A percentile compares a stretch with the other conserved stretches of the same genome.
Conservation (phyloP, 2,797 vertebrate genomes). For the Limnodromus scolopaceus region DNA sequence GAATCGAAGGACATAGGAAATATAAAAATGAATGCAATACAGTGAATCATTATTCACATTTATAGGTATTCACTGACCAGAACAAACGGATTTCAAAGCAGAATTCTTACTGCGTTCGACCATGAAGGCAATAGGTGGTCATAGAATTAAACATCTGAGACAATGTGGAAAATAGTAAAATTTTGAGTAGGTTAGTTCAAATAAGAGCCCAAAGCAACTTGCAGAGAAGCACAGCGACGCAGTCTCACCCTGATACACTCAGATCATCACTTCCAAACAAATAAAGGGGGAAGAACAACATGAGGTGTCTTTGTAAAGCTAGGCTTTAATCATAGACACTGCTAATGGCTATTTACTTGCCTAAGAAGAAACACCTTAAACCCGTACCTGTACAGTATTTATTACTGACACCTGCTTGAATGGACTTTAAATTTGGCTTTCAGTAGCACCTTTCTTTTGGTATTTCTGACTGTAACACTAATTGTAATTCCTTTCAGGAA, state of each 20-base stretch:
- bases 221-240: not conserved
- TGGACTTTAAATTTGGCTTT: not conserved
- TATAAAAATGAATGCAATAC: not conserved
- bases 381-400: not conserved
- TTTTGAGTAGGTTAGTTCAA: not conserved
- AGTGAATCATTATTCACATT: not conserved
- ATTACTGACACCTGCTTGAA: not conserved
- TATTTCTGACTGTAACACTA: not conserved
- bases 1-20: not conserved
- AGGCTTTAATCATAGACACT: not conserved
- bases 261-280: not conserved
- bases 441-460: not conserved
- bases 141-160: not conserved
- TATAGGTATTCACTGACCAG: not conserved
- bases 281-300: not conserved
- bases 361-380: not conserved
- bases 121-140: not conserved
- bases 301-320: not conserved
- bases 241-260: not conserved
- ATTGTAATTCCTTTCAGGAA: not conserved
- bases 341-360: not conserved
- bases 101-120: not conserved
- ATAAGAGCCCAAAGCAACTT: not conserved
- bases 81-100: not conserved
- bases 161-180: not conserved